Conservation (phyloP, 2,113 vertebrate genomes). For the Turnix velox region DNA sequence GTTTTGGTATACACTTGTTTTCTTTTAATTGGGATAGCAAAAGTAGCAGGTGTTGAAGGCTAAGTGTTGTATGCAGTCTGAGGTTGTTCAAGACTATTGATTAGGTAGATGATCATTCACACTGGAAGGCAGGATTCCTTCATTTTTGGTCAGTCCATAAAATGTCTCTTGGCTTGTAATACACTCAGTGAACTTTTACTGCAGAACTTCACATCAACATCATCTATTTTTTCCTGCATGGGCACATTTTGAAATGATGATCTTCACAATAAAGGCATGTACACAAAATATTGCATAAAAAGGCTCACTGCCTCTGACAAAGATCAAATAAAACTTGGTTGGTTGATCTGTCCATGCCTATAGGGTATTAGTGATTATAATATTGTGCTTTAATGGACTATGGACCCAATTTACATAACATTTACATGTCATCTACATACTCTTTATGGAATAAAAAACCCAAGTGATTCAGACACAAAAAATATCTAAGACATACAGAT, state of each 20-base stretch:
- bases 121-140: not conserved
- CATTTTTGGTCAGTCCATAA: not conserved
- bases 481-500: not conserved
- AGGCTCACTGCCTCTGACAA: slow-evolving; percentile 25
- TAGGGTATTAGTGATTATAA: slow-evolving; percentile 64
- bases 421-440: slow-evolving; percentile 36
- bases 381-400: slow-evolving; percentile 37
- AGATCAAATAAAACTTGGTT: slow-evolving; percentile 56
- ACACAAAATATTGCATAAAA: slow-evolving; percentile 31
- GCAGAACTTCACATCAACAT: not conserved
- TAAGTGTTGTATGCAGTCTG: not conserved
- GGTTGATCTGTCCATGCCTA: slow-evolving; percentile 41
- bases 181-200: not conserved
- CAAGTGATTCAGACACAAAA: slow-evolving; percentile 42
- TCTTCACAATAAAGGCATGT: slow-evolving; percentile 25
- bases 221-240: not conserved
- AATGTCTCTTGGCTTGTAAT: not conserved
- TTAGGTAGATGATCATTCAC: slow-evolving; percentile 7
- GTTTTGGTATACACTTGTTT: slow-evolving; percentile 7
- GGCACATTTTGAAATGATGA: not conserved
- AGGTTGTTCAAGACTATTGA: not conserved
- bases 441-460: slow-evolving; percentile 7
- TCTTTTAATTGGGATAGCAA: slow-evolving; percentile 19
- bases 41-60: slow-evolving; percentile 1
- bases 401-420: slow-evolving; percentile 45